Evolutionary conservation across 2,797 vertebrate species (phyloP), one percentile per base, ranked within the genome.

Genomic region (Carduelis carduelis): DNA sequence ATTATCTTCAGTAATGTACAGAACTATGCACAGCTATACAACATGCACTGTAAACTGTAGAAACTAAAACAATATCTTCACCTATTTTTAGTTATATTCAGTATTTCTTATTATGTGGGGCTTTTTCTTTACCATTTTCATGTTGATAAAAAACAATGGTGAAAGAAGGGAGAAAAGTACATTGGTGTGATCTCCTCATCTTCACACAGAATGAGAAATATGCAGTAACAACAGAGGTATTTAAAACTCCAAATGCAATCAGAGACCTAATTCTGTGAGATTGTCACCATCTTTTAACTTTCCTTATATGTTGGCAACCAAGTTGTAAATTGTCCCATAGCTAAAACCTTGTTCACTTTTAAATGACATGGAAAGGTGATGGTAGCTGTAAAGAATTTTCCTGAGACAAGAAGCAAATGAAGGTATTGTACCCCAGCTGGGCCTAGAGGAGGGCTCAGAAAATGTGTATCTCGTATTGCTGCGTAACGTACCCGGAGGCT

Each of bases 141-240:
- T 32, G 6, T 44, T 87, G 12, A 17, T 91, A 55, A 68, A 90
- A 87, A 56, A 8, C 18, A 18, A 20, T 9, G n/a, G 10, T 72
- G 65, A n/a, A 89, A 87, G 55, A 61, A 35, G 46, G 9, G 11
- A 74, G 17, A 47, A 70, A 89, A 43, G 7, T 21, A 6, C 7
- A 1, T 63, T 60, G 52, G 6, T 28, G 64, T 70, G 9, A 81
- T 47, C 17, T 72, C 26, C 49, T 47, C 32, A 65, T 5, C 39
- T 81, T 92, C 46, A 59, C 14, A 83, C 70, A 81, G 53, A 86
- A 78, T 87, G 30, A 86, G 79, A 71, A 78, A 66, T 61, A 17
- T 47, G 14, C 32, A 75, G 61, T 61, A 85, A 59, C 13, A 71
- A 22, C 39, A 87, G 24, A 80, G 26, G 18, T 50, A 84, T 87